These are phyloP conservation scores for Scartelaos histophorus DNA, from an alignment of 2,113 vertebrate genomes.

Conservation along the genomic window DNA sequence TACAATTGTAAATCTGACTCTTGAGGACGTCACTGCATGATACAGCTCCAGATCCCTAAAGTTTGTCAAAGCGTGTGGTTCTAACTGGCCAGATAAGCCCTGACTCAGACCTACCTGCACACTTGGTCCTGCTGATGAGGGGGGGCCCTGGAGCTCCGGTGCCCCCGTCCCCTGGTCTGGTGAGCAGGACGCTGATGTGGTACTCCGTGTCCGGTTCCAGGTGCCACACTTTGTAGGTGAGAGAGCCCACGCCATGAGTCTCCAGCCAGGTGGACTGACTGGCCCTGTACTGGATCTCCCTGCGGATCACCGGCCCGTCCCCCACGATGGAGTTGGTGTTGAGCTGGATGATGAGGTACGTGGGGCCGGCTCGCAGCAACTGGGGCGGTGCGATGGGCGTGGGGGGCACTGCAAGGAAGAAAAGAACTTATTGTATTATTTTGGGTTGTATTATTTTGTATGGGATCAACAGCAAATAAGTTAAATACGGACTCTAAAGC, in stretches of 20 bases:
- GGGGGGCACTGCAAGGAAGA: slow-evolving; percentile 82
- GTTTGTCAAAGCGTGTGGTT: too few species aligned
- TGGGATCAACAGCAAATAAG: too few species aligned
- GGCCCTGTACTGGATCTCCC: slow-evolving; percentile 94
- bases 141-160: slow-evolving; percentile 89
- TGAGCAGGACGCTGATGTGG: slow-evolving; percentile 92
- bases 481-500: too few species aligned
- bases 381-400: slow-evolving; percentile 91
- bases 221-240: slow-evolving; percentile 96
- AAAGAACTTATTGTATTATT: too few species aligned
- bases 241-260: slow-evolving; percentile 89
- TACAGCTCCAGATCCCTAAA: too few species aligned
- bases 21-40: too few species aligned
- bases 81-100: too few species aligned
- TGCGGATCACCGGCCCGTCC: slow-evolving; percentile 91
- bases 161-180: slow-evolving; percentile 90
- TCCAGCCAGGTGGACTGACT: slow-evolving; percentile 89
- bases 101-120: slow-evolving; percentile 81
- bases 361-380: slow-evolving; percentile 89
- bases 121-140: slow-evolving; percentile 93
- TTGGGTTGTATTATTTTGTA: too few species aligned
- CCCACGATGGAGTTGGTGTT: slow-evolving; percentile 95
- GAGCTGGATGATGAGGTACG: slow-evolving; percentile 95
- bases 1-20: too few species aligned
- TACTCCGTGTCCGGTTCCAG: slow-evolving; percentile 96